Evolutionary conservation across 2,113 vertebrate species (phyloP).

Genomic region (Channa maculata): DNA sequence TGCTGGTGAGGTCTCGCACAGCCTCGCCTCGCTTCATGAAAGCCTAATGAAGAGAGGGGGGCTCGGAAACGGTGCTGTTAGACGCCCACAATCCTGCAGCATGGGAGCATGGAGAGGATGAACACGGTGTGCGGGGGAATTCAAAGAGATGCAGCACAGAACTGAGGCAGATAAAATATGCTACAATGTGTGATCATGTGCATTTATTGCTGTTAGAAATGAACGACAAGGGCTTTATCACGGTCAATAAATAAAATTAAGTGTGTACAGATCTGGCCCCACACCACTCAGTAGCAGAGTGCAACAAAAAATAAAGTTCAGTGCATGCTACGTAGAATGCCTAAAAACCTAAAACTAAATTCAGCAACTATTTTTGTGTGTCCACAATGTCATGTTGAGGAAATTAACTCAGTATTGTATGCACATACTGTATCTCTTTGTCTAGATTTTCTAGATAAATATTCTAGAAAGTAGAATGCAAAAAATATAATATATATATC

Average conservation of each 20-base stretch:
- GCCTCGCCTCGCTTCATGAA: slow-evolving; percentile 69
- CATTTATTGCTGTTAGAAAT: slow-evolving; percentile 66
- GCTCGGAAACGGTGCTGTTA: slow-evolving; percentile 34
- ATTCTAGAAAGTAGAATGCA: too few species aligned
- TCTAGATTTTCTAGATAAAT: too few species aligned
- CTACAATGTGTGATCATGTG: slow-evolving; percentile 6
- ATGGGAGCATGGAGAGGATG: slow-evolving; percentile 30
- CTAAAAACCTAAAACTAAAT: background rate
- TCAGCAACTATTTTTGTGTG: slow-evolving; percentile 18
- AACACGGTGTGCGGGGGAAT: slow-evolving; percentile 25
- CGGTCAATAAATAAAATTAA: slow-evolving; percentile 62
- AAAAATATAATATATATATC: too few species aligned
- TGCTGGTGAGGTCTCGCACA: slow-evolving; percentile 65
- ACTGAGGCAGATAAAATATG: slow-evolving; percentile 11
- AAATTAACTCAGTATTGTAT: slow-evolving; percentile 7
- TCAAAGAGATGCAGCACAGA: slow-evolving; percentile 34
- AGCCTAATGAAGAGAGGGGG: slow-evolving; percentile 74
- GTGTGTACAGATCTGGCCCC: slow-evolving; percentile 28
- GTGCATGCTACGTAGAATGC: background rate
- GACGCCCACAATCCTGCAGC: slow-evolving; percentile 67
- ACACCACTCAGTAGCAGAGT: background rate
- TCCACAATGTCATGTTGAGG: background rate
- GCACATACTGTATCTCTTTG: background rate
- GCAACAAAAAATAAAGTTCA: background rate
- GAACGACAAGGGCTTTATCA: slow-evolving; percentile 27